Evolutionary conservation across 2,113 vertebrate species (phyloP).

Genomic region (Oceanites oceanicus): DNA sequence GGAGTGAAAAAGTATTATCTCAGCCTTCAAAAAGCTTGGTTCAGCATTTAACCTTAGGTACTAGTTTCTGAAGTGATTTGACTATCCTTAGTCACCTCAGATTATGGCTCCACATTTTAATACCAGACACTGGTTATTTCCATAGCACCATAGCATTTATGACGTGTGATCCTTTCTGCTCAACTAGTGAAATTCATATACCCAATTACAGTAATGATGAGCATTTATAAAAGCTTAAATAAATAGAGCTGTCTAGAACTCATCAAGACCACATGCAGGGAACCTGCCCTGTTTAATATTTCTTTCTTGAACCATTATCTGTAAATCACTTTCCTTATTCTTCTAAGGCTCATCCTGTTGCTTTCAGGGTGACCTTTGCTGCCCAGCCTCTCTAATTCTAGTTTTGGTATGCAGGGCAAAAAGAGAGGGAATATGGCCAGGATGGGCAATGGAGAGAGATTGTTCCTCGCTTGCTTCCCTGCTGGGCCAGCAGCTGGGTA

Average conservation of each 20-base stretch:
- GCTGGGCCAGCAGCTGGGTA: neutral
- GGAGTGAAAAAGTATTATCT: neutral
- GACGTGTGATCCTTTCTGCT: conserved; percentile 8
- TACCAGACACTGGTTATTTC: conserved; percentile 46
- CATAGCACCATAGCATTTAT: neutral
- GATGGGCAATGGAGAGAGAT: neutral
- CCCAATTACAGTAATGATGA: neutral
- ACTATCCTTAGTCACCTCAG: conserved; percentile 10
- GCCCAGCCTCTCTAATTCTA: neutral
- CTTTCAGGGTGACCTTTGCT: neutral
- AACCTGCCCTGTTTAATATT: neutral
- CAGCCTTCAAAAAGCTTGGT: neutral
- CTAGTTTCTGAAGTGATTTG: conserved; percentile 24
- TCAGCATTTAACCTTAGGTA: conserved; percentile 17
- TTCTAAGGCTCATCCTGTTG: neutral
- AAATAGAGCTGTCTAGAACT: neutral
- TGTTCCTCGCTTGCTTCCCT: neutral
- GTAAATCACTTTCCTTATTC: neutral
- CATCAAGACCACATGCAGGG: neutral
- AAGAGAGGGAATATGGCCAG: neutral
- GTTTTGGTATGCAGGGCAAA: neutral
- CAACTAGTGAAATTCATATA: conserved; percentile 5
- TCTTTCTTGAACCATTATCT: neutral
- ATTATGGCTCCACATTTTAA: conserved; percentile 44
- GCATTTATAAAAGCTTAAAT: neutral